Evolutionary conservation across 2,797 vertebrate species (phyloP).

Genomic region (Pangasius macronema): DNA sequence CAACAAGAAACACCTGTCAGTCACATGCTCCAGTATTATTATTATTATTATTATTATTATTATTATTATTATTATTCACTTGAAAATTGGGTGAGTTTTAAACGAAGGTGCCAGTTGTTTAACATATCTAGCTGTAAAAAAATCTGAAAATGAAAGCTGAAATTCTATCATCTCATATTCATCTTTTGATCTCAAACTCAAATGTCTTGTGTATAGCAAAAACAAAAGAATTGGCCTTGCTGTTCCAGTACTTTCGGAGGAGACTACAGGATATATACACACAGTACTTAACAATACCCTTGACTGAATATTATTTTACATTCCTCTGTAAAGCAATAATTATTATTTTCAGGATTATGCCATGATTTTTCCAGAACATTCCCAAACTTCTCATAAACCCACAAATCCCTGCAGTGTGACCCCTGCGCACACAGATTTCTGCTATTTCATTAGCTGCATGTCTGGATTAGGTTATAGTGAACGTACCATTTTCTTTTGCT

Average conservation of each 20-base stretch:
- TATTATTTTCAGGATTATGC: background rate
- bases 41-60: background rate
- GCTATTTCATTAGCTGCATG: background rate
- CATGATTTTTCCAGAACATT: background rate
- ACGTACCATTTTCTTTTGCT: constrained; percentile 41
- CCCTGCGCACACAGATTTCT: background rate
- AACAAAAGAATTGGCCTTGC: background rate
- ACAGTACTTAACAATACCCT: background rate
- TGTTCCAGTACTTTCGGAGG: background rate
- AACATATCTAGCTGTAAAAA: background rate
- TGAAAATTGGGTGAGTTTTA: background rate
- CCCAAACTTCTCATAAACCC: background rate
- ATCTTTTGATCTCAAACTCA: background rate
- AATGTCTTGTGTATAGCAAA: background rate
- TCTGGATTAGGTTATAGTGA: background rate
- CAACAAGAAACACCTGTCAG: background rate
- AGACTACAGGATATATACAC: background rate
- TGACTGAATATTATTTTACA: background rate
- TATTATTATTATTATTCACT: background rate
- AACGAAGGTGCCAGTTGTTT: background rate
- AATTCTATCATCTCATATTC: background rate
- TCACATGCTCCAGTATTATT: no score
- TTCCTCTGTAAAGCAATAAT: background rate
- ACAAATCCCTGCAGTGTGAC: background rate
- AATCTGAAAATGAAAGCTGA: background rate